Evolutionary conservation across 2,797 vertebrate genomes (phyloP).

Genomic region (Florisuga fusca): DNA sequence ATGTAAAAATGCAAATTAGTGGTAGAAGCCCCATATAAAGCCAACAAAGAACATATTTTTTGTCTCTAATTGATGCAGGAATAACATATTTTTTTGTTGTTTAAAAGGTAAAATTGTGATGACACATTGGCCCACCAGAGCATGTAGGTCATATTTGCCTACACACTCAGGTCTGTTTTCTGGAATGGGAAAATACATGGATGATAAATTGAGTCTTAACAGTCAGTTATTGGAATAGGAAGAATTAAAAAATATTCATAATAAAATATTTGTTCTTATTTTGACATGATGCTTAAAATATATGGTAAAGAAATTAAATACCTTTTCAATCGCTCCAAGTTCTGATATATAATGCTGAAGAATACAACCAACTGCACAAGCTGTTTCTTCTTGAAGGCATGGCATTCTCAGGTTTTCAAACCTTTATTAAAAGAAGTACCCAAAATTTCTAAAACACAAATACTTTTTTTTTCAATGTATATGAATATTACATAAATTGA

Average conservation of each 20-base stretch:
- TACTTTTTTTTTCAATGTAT: not conserved
- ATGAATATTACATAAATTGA: not conserved
- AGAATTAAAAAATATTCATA: not conserved
- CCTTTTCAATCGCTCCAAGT: slow-evolving; percentile 83
- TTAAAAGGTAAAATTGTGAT: not conserved
- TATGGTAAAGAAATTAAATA: slow-evolving; percentile 30
- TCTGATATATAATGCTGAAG: slow-evolving; percentile 82
- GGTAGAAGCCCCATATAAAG: not conserved
- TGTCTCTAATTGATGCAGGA: not conserved
- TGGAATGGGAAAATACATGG: not conserved
- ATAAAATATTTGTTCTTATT: not conserved
- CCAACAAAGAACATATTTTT: not conserved
- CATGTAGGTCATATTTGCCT: not conserved
- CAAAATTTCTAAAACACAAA: not conserved
- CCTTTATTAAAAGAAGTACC: slow-evolving; percentile 52
- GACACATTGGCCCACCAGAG: not conserved
- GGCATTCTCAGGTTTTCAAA: slow-evolving; percentile 84
- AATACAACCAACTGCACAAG: slow-evolving; percentile 68
- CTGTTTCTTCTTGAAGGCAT: slow-evolving; percentile 81
- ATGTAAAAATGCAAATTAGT: not conserved
- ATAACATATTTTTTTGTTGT: not conserved
- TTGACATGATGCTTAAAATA: not conserved
- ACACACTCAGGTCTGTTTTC: not conserved
- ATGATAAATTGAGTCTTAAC: not conserved
- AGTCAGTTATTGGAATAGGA: not conserved